These are phyloP conservation scores for Naja naja DNA, from an alignment of 2,113 vertebrate species.

Conservation along the genomic window DNA sequence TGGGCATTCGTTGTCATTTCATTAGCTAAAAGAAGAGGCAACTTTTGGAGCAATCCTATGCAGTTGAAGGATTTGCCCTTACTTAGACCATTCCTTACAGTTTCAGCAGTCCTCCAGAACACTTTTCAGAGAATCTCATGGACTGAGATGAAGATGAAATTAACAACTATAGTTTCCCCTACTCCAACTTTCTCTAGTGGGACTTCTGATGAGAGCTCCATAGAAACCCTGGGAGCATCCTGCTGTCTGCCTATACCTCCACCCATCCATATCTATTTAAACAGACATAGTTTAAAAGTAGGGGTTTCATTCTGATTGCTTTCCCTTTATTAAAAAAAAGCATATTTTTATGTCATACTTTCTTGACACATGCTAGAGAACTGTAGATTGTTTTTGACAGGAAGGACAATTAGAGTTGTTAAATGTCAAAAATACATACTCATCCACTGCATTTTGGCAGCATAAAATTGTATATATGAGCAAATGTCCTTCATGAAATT, in stretches of 20 bases:
- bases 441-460: conserved; percentile 19
- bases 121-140: not conserved
- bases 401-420: not conserved
- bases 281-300: not conserved
- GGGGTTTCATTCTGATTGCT: not conserved
- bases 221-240: not conserved
- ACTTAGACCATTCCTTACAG: not conserved
- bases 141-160: not conserved
- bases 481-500: conserved; percentile 23
- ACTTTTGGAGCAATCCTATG: not conserved
- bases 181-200: not conserved
- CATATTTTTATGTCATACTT: not conserved
- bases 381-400: not conserved
- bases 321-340: not conserved
- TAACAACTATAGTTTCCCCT: not conserved
- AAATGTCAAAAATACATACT: conserved; percentile 9
- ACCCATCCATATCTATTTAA: not conserved
- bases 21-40: not conserved
- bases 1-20: not conserved
- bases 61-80: not conserved
- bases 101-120: not conserved
- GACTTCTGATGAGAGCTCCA: not conserved
- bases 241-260: not conserved
- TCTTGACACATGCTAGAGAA: conserved; percentile 5
- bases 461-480: not conserved